phyloP scores from a whole-genome alignment of 2,113 vertebrate species.

The Cacatua alba region DNA sequence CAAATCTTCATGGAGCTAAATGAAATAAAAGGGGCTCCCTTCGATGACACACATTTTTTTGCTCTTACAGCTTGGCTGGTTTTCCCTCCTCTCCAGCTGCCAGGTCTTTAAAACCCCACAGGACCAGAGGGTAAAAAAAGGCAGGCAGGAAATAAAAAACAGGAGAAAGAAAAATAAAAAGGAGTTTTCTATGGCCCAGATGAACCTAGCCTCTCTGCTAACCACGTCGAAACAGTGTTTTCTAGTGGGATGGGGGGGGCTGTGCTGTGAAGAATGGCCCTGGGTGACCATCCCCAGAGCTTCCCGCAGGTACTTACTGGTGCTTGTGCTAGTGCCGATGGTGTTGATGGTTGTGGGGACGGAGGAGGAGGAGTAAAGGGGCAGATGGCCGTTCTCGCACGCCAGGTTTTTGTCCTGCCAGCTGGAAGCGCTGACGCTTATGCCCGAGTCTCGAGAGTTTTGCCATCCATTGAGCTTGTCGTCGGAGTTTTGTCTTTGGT shows the following conservation, averaged over 20 bases:
- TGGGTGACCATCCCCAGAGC: neutral
- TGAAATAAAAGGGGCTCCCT: neutral
- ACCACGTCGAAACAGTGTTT: slow-evolving; percentile 76
- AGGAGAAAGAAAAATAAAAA: slow-evolving; percentile 28
- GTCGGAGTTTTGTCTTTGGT: slow-evolving; percentile 97
- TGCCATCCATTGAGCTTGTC: slow-evolving; percentile 98
- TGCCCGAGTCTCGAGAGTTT: slow-evolving; percentile 90
- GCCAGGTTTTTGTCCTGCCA: slow-evolving; percentile 88
- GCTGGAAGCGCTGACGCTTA: slow-evolving; percentile 81
- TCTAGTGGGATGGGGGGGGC: neutral
- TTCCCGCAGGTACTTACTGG: slow-evolving; percentile 81
- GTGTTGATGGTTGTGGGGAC: slow-evolving; percentile 96
- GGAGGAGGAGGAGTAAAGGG: slow-evolving; percentile 94
- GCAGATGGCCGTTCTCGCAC: slow-evolving; percentile 93
- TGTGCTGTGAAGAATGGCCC: neutral
- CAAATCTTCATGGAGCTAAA: neutral
- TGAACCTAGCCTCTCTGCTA: slow-evolving; percentile 73
- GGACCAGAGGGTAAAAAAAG: neutral
- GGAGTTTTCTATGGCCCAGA: slow-evolving; percentile 68
- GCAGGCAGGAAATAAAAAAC: neutral
- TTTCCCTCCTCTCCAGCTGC: slow-evolving; percentile 1
- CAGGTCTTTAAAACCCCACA: neutral
- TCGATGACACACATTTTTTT: fast-evolving
- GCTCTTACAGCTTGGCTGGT: neutral
- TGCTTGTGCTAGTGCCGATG: slow-evolving; percentile 89